Base-by-base conservation (phyloP, 2,113 vertebrate genomes). In the Triplophysa tibetana region DNA sequence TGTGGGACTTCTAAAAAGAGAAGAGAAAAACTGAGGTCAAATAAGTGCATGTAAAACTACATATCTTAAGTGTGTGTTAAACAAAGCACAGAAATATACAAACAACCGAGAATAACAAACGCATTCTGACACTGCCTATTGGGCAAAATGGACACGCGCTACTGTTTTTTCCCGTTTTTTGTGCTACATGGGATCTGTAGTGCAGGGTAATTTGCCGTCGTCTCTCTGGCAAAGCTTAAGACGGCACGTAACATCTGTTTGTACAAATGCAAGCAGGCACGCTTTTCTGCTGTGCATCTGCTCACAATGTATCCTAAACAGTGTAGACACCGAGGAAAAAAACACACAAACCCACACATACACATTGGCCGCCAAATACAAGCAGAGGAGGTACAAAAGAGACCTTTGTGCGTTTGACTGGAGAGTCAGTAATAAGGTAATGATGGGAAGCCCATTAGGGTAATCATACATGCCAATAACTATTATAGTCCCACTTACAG, bases 1-100 rank as follows among this genome's bases (percentile, higher is more conserved):
- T 86, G 98, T 98, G 21, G 98, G 98, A 88, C 98, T 99, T 94
- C 98, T 99, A 73, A 52, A 48, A 26, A 58, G 23, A 2, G 70
- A 14, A 69, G 21, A 62, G 2, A 45, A 63, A 79, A n/a, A 83
- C 81, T 11, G 56, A 84, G 82, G 85, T 84, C 75, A 84, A 90
- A 23, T 52, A 66, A 50, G 24, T 68, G 54, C 56, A 45, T 65
- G 45, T 41, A 54, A 63, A 14, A 58, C 29, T 23, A 60, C 74
- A 41, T 21, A 54, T 58, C 54, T 58, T n/a, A 26, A 26, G 29
- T 6, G 9, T 45, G 24, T n/a, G 16, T 48, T 41, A 63, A 91
- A 89, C 90, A 87, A 84, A 84, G 81, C 86, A 62, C 26, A 54
- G 52, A 70, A 24, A 64, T 41, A 48, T 63, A 72, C 38, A 73